These are phyloP conservation scores for Anoplopoma fimbria DNA, from an alignment of 2,113 vertebrate genomes.

Conservation along the genomic window DNA sequence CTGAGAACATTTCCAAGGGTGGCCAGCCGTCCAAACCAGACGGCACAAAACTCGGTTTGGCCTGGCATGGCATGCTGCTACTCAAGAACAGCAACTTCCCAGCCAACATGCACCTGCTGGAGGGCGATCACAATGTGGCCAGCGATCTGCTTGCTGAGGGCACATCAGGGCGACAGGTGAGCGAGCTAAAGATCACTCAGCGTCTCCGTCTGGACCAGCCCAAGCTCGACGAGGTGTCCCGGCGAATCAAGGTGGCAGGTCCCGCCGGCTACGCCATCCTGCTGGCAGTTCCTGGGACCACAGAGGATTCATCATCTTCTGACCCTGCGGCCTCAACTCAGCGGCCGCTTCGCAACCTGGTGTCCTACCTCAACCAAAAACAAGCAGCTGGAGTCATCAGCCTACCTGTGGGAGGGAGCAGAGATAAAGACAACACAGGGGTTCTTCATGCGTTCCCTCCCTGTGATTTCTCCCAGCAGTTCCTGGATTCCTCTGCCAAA, in stretches of 20 bases:
- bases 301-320: slow-evolving; percentile 86
- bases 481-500: slow-evolving; percentile 98
- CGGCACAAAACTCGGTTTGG: slow-evolving; percentile 89
- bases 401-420: slow-evolving; percentile 95
- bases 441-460: slow-evolving; percentile 99
- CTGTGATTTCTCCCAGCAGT: slow-evolving; percentile 99
- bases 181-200: slow-evolving; percentile 98
- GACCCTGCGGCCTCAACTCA: slow-evolving; percentile 93
- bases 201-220: slow-evolving; percentile 98
- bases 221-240: slow-evolving; percentile 97
- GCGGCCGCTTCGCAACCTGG: slow-evolving; percentile 98
- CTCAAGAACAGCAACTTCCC: slow-evolving; percentile 99
- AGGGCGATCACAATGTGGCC: slow-evolving; percentile 93
- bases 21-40: slow-evolving; percentile 81
- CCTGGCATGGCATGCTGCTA: slow-evolving; percentile 98
- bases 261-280: slow-evolving; percentile 95
- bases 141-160: slow-evolving; percentile 92
- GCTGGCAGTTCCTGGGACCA: slow-evolving; percentile 91
- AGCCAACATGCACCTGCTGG: slow-evolving; percentile 97
- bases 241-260: slow-evolving; percentile 97
- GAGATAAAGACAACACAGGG: slow-evolving; percentile 98
- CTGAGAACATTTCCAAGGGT: slow-evolving; percentile 81
- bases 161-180: slow-evolving; percentile 90
- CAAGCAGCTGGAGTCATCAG: slow-evolving; percentile 99
- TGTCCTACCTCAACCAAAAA: slow-evolving; percentile 99